Percentiles rank a stretch among this genome's conserved stretches.
These are phyloP conservation scores for Geophilus truncorum DNA, from an alignment of 2,888 invertebrate genomes.

Conservation along the genomic window DNA sequence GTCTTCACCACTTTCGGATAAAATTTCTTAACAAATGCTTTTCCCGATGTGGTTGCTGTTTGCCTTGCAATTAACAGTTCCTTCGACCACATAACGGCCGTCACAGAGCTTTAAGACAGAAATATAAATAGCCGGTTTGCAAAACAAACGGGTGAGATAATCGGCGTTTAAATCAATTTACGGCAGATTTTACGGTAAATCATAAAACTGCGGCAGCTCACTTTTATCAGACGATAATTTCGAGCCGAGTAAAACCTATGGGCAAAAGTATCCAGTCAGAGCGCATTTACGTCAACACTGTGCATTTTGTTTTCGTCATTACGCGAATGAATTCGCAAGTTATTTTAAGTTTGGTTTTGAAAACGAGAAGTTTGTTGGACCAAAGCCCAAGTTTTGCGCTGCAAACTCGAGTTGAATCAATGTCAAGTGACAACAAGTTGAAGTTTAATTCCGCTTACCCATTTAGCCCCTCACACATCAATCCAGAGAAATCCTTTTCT, in stretches of 20 bases:
- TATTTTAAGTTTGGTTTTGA: not conserved
- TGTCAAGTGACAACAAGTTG: not conserved
- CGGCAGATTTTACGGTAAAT: no score
- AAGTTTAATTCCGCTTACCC: not conserved
- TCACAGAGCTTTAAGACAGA: not conserved
- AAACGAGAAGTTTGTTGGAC: not conserved
- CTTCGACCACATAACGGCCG: not conserved
- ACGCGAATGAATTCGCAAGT: not conserved
- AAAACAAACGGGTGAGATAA: not conserved
- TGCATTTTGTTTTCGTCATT: conserved; percentile 5
- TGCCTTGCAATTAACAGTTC: conserved; percentile 19
- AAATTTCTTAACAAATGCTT: conserved; percentile 10
- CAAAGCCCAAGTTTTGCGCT: not conserved
- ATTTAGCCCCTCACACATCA: not conserved
- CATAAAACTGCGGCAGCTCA: no score
- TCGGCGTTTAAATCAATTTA: not conserved
- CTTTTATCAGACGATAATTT: not conserved
- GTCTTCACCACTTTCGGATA: not conserved
- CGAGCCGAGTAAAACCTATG: not conserved
- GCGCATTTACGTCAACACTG: not conserved
- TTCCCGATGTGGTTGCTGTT: conserved; percentile 9
- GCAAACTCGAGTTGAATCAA: not conserved
- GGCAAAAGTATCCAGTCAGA: not conserved
- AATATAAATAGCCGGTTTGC: not conserved
- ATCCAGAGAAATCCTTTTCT: no score